Percentiles rank a stretch among this genome's conserved stretches.
These are phyloP conservation scores for Lordiphosa mommai DNA, from an alignment of 1,140 invertebrate genomes.

Conservation along the genomic window DNA sequence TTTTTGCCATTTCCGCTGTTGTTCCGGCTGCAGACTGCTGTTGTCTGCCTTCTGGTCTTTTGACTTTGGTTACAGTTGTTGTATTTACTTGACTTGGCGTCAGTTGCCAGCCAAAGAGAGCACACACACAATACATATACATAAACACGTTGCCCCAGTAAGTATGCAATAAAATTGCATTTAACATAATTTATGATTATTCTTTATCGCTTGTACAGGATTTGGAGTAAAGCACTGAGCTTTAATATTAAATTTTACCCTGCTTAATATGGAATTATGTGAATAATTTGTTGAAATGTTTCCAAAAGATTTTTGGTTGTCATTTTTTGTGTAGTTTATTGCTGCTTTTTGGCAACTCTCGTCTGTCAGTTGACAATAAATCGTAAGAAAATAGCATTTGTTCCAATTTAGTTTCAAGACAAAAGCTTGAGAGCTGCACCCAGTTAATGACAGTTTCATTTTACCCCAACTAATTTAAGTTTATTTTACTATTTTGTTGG, in stretches of 20 bases:
- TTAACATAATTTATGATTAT: conserved; percentile 44
- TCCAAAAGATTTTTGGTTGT: too few relatives aligned
- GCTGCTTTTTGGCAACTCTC: too few relatives aligned
- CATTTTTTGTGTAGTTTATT: too few relatives aligned
- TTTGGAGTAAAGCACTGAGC: too few relatives aligned
- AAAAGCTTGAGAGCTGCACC: too few relatives aligned
- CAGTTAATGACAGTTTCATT: conserved; percentile 25
- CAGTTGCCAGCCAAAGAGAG: conserved; percentile 15
- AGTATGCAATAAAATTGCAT: conserved; percentile 41
- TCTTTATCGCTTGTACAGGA: not conserved
- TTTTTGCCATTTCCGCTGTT: conserved; percentile 21
- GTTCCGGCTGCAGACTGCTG: conserved; percentile 9
- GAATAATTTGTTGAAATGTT: conserved; percentile 33
- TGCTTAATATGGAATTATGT: conserved; percentile 12
- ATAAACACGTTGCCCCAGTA: conserved; percentile 7
- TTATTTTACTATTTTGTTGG: conserved; percentile 1
- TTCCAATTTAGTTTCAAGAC: too few relatives aligned
- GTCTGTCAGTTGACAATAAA: too few relatives aligned
- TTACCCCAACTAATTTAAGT: conserved; percentile 27
- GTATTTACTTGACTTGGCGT: conserved; percentile 35
- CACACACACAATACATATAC: not conserved
- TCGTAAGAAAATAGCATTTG: too few relatives aligned
- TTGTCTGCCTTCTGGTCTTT: conserved; percentile 3
- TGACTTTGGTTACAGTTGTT: conserved; percentile 6
- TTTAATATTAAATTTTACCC: not conserved